Base-by-base conservation (phyloP, 2,888 invertebrate species). In the Melinaea menophilus region DNA sequence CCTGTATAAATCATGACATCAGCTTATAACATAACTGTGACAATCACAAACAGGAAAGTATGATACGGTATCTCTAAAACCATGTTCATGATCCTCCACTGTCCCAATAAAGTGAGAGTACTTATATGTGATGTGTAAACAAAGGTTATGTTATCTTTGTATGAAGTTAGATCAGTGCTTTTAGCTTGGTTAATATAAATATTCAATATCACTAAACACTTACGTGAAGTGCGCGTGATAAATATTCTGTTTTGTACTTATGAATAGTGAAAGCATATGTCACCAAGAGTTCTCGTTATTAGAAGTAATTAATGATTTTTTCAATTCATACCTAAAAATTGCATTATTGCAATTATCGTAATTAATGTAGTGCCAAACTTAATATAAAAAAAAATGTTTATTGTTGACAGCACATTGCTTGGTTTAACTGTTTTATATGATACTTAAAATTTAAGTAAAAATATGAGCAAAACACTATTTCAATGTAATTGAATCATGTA, bases 21-120 rank as follows among this genome's bases (percentile, higher is more conserved):
- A 71, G 72, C 76, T 78, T 79, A 78, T 80, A 79, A 73, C 75
- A 76, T 72, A 71, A 74, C 69, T 79, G 77, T 79, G 78, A 79
- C 74, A 76, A 78, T 77, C 75, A 75, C 64, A 74, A 66, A 69
- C 74, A 72, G 75, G 72, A 73, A 75, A 75, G 72, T 71, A 72
- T 66, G 80, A 82, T 84, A 82, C 69, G 75, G 69, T 84, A 76
- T 82, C 82, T 62, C 69, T 68, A 71, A 69, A 73, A 66, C 70
- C 69, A 73, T 75, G 75, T 77, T 76, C 80, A 80, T 81, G 81
- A 80, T 82, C 82, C 77, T 75, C 72, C 56, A 51, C 51, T 62
- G 63, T 66, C 37, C 58, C 51, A 66, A 66, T 66, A 63, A 61
- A 63, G 60, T 61, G 41, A 41, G 51, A 45, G n/a, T 58, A 61